Base-by-base conservation (phyloP, 1,140 invertebrate species). In the Sycophaga agraensis region DNA sequence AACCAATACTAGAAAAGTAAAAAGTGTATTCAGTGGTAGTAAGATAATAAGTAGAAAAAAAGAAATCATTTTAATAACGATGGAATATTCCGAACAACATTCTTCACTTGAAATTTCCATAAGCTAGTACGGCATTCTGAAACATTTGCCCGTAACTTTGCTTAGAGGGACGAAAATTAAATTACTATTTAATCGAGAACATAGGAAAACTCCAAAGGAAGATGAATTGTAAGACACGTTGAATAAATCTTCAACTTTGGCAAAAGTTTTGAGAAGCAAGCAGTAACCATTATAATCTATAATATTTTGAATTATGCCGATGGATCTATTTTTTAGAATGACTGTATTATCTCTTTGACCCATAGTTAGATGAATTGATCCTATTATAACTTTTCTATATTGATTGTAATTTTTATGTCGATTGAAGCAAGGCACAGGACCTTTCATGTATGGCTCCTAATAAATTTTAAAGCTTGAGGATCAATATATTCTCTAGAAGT, bases 91-190 rank as follows among this genome's bases (percentile, higher is more conserved):
- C n/a, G n/a, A n/a, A n/a, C n/a, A n/a, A n/a, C n/a, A n/a, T n/a
- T n/a, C n/a, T n/a, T n/a, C n/a, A n/a, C n/a, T n/a, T n/a, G n/a
- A n/a, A n/a, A n/a, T n/a, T n/a, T n/a, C n/a, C n/a, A n/a, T n/a
- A n/a, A n/a, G n/a, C n/a, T n/a, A n/a, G n/a, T n/a, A 31, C 14
- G 66, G 66, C 59, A 65, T 68, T 11, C 39, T 31, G 45, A 60
- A 65, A 37, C 59, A 56, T 49, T 68, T 68, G 31, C 39, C 42
- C 49, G 12, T 2, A 3, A 68, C 35, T 28, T 63, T 42, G 16
- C 54, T 26, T 1, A 59, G 1, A 16, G 35, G 2, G 22, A 65
- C 12, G 8, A 57, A 34, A 21, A 19, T 34, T n/a, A 51, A 37
- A 8, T 64, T 31, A 11, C 51, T 11, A 14, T 59, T 48, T n/a